These are phyloP conservation scores for Orthosia gothica DNA, from an alignment of 2,888 invertebrate genomes.

Conservation along the genomic window DNA sequence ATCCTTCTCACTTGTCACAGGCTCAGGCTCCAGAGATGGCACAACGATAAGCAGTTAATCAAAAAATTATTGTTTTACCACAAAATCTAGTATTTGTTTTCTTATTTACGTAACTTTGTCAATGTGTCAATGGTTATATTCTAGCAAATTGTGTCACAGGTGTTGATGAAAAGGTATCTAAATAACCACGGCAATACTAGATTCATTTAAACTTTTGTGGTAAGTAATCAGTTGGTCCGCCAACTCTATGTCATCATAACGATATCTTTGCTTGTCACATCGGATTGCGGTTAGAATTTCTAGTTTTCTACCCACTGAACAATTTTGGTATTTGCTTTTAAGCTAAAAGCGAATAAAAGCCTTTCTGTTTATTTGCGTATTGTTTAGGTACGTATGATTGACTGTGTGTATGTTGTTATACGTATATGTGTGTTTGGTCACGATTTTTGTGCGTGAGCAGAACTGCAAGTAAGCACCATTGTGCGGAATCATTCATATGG, in stretches of 20 bases:
- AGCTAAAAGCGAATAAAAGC: constrained; percentile 20
- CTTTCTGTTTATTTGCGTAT: constrained; percentile 37
- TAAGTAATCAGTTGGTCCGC: constrained; percentile 37
- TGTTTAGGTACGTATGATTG: constrained; percentile 22
- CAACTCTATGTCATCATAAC: constrained; percentile 13
- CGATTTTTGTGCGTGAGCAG: constrained; percentile 17
- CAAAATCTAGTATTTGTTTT: constrained; percentile 18
- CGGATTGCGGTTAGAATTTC: constrained; percentile 43
- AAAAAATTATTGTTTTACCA: not conserved
- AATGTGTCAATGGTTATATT: constrained; percentile 42
- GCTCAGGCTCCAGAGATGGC: constrained; percentile 4
- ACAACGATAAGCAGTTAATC: constrained; percentile 21
- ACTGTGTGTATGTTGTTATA: not conserved
- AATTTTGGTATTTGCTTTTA: constrained; percentile 47
- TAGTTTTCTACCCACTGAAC: constrained; percentile 35
- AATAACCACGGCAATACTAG: constrained; percentile 15
- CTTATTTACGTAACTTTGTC: constrained; percentile 47
- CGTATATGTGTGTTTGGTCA: constrained; percentile 13
- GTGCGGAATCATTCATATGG: not conserved
- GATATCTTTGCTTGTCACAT: constrained; percentile 45
- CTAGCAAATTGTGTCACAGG: constrained; percentile 41
- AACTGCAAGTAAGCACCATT: constrained; percentile 20
- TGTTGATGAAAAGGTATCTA: constrained; percentile 35
- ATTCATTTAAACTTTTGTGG: constrained; percentile 21
- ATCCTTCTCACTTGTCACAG: constrained; percentile 2